Evolutionary conservation across 2,888 invertebrate genomes (phyloP).

Genomic region (Hemithea aestivaria): DNA sequence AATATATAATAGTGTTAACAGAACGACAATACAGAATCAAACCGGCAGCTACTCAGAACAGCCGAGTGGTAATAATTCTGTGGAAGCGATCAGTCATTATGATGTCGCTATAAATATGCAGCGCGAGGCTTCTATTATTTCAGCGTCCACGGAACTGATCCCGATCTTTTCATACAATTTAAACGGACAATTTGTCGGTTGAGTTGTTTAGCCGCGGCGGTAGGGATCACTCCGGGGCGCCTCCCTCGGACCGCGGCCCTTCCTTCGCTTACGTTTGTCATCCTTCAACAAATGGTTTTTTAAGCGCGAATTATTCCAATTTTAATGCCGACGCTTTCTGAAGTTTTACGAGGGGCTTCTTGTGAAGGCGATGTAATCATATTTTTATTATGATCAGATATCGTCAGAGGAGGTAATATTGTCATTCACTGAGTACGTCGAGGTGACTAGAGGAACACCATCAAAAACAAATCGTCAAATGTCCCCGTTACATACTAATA

Average conservation of each 20-base stretch:
- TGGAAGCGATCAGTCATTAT: too few species aligned
- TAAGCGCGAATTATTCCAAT: constrained; percentile 20
- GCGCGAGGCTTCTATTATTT: not conserved
- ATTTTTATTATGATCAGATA: constrained; percentile 1
- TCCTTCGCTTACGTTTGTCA: constrained; percentile 31
- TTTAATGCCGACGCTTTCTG: constrained; percentile 16
- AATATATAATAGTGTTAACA: too few species aligned
- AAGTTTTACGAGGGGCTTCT: constrained; percentile 9
- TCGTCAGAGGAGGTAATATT: too few species aligned
- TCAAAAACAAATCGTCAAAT: too few species aligned
- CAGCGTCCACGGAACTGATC: constrained; percentile 17
- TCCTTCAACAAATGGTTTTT: constrained; percentile 27
- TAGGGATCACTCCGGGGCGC: too few species aligned
- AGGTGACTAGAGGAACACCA: not conserved
- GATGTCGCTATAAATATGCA: constrained; percentile 1
- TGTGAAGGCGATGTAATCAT: constrained; percentile 3
- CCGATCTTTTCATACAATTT: constrained; percentile 41
- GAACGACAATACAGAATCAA: too few species aligned
- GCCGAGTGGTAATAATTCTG: too few species aligned
- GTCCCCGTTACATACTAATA: too few species aligned
- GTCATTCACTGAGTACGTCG: not conserved
- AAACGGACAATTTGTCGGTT: constrained; percentile 54
- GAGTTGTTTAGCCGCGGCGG: constrained; percentile 35
- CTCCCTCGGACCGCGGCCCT: not conserved
- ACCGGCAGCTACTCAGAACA: too few species aligned